Evolutionary conservation across 2,113 vertebrate genomes (phyloP), one percentile per base, ranked within the genome.

Genomic region (Apodemus sylvaticus): DNA sequence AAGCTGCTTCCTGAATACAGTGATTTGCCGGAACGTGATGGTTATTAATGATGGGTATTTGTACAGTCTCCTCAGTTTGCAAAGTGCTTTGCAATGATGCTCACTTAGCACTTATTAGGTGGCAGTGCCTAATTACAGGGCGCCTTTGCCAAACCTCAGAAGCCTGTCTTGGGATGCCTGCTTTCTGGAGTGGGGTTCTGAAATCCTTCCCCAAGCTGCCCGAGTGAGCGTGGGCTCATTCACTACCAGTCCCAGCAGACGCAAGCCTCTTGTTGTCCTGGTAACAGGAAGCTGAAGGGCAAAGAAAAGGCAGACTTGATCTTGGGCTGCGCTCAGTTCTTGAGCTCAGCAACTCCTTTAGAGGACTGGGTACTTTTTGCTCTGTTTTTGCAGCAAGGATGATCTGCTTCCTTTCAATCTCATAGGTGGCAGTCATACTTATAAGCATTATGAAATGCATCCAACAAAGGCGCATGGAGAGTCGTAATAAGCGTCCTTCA

Each of bases 101-200:
- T 81, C 45, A 60, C 77, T 94, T 96, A 92, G 70, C 90, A 85
- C 51, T 89, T 87, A 79, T 95, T 88, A 94, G 91, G 85, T 86
- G 45, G 53, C 87, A 90, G 95, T 86, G 39, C 26, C 29, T 92
- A 94, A 96, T 95, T 70, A 91, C 2, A 94, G 48, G 58, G 81
- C 0, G 1, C 34, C 29, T 96, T 83, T 70, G 88, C 48, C 79
- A 81, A 73, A 66, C n/a, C 39, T 94, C 29, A 48, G 77, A 79
- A 93, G 22, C 45, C 36, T 74, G 53, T 20, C 39, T 81, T 45
- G 7, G 39, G 55, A 16, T 48, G 62, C 7, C 58, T 94, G 86
- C 55, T 51, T 92, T 94, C 89, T 60, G 42, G 51, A 48, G 6
- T 34, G 66, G 62, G 8, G 42, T 13, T 0, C 4, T 19, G 7